A percentile compares a stretch with the other conserved stretches of the same genome.
Evolutionary conservation across 2,797 vertebrate genomes (phyloP).

Genomic region (Helostoma temminkii): DNA sequence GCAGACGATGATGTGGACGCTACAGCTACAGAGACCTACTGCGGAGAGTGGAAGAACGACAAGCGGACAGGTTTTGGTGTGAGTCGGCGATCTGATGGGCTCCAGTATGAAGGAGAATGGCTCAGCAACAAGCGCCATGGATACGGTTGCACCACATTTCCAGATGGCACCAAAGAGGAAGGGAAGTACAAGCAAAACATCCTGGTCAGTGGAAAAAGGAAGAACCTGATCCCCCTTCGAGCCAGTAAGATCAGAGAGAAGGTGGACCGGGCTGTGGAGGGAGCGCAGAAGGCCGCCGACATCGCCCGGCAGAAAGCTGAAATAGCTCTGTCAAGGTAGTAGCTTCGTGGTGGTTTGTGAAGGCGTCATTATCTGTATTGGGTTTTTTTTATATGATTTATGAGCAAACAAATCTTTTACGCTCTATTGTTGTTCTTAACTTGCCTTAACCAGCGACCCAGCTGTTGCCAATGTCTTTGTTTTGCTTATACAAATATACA

Average conservation of each 20-base stretch:
- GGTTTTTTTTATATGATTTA: background rate
- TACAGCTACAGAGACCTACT: constrained; percentile 95
- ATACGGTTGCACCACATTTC: constrained; percentile 97
- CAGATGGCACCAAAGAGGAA: constrained; percentile 96
- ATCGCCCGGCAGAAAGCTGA: constrained; percentile 95
- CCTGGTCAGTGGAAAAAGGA: constrained; percentile 96
- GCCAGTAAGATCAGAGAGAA: constrained; percentile 99
- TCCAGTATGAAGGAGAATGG: constrained; percentile 98
- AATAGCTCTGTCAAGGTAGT: constrained; percentile 94
- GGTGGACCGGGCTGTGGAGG: constrained; percentile 95
- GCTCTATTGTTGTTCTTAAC: background rate
- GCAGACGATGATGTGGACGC: constrained; percentile 95
- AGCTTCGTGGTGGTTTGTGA: constrained; percentile 6
- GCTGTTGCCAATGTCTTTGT: background rate
- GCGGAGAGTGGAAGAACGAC: constrained; percentile 98
- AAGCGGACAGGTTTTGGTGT: constrained; percentile 93
- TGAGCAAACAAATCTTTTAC: background rate
- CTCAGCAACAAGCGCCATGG: constrained; percentile 95
- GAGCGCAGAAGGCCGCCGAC: constrained; percentile 91
- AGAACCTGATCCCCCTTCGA: constrained; percentile 96
- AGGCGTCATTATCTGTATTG: background rate
- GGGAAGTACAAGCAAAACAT: constrained; percentile 99
- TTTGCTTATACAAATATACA: too few relatives aligned
- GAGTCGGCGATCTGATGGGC: constrained; percentile 94
- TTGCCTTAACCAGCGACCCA: background rate